A percentile compares a stretch with the other conserved stretches of the same genome.
Conservation (phyloP, 2,113 vertebrate species). For the Epinephelus fuscoguttatus region DNA sequence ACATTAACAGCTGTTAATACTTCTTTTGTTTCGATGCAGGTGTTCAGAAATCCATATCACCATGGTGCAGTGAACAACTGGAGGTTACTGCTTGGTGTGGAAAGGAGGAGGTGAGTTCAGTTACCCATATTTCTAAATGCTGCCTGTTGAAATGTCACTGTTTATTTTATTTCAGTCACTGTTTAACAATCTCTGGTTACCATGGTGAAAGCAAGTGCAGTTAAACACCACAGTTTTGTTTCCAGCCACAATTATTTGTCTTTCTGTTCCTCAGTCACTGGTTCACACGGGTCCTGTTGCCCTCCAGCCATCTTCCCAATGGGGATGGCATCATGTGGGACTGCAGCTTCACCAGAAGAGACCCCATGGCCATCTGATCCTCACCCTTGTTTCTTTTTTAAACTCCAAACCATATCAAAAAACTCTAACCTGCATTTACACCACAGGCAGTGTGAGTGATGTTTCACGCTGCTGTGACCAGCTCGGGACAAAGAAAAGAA, state of each 20-base stretch:
- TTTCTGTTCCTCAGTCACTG: conserved; percentile 88
- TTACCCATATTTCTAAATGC: background rate
- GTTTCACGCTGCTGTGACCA: background rate
- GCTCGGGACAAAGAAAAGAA: background rate
- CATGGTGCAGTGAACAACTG: conserved; percentile 91
- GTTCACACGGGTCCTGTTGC: conserved; percentile 94
- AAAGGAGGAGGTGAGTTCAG: conserved; percentile 87
- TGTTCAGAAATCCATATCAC: conserved; percentile 94
- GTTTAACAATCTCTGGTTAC: too few species aligned
- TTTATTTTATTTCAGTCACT: background rate
- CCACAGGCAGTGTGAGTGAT: background rate
- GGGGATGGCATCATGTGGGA: conserved; percentile 93
- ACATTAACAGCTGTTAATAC: background rate
- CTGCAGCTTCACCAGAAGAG: conserved; percentile 80
- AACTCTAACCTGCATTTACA: background rate
- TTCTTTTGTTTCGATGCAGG: conserved; percentile 73
- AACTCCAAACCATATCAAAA: background rate
- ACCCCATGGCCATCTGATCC: conserved; percentile 89
- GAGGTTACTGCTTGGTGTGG: conserved; percentile 93
- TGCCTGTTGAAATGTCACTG: background rate
- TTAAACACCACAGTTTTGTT: background rate
- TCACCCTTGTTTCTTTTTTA: background rate
- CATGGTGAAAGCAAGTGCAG: background rate
- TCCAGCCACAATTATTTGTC: background rate
- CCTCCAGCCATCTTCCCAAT: conserved; percentile 89